phyloP scores from a whole-genome alignment of 2,113 vertebrate species.

The Gila orcuttii region DNA sequence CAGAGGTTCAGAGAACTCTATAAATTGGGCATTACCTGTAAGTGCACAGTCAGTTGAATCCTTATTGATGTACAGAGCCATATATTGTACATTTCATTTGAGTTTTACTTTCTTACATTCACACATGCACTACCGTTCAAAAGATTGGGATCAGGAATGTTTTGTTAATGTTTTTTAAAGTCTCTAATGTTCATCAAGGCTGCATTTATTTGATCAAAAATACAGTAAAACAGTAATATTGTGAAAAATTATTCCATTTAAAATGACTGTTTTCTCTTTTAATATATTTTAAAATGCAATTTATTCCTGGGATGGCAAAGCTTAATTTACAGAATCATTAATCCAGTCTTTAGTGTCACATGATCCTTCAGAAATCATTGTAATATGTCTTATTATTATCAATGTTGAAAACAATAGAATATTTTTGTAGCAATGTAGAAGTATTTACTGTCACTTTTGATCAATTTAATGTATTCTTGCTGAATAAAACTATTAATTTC shows the following conservation, averaged over 20 bases:
- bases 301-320: background rate
- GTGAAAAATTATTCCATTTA: background rate
- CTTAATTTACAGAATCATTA: background rate
- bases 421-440: background rate
- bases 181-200: background rate
- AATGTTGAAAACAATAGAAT: no score
- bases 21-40: conserved; percentile 82
- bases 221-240: background rate
- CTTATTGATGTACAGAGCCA: background rate
- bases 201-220: conserved; percentile 2
- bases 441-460: background rate
- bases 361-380: no score
- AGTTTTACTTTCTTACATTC: background rate
- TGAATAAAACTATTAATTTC: background rate
- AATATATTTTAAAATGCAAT: background rate
- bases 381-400: background rate
- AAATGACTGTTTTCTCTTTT: no score
- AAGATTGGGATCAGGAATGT: background rate
- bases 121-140: background rate
- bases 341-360: no score
- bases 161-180: background rate
- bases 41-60: conserved; percentile 9
- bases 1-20: conserved; percentile 85
- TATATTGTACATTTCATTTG: background rate
- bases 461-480: background rate